phyloP scores from a whole-genome alignment of 1,140 invertebrate genomes.

The Tigriopus japonicus region DNA sequence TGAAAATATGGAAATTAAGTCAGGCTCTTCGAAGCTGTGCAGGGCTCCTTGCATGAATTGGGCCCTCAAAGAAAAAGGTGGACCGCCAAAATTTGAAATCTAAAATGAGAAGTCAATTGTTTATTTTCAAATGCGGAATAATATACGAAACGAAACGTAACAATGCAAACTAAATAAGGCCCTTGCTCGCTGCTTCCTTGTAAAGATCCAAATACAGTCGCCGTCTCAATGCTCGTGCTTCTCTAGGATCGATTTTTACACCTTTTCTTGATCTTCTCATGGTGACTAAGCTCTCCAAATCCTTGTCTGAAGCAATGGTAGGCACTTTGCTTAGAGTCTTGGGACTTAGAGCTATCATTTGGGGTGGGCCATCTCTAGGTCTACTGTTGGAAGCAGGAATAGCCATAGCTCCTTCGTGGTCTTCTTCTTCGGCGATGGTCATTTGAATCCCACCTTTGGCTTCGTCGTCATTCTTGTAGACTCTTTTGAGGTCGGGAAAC shows the following conservation, averaged over 20 bases:
- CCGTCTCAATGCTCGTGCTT: neutral
- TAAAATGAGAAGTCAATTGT: no score
- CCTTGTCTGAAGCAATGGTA: neutral
- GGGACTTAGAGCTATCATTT: neutral
- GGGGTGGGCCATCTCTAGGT: neutral
- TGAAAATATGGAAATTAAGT: no score
- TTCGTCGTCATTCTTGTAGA: neutral
- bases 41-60: no score
- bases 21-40: no score
- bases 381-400: neutral
- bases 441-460: neutral
- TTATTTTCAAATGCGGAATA: no score
- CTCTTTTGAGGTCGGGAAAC: neutral
- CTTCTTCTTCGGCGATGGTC: neutral
- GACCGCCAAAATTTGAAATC: no score
- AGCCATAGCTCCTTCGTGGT: neutral
- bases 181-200: conserved; percentile 3
- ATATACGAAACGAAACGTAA: no score
- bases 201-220: neutral
- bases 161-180: neutral
- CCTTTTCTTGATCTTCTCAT: neutral
- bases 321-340: neutral
- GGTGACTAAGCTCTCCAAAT: neutral
- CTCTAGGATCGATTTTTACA: neutral
- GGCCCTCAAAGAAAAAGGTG: no score